Conservation (phyloP, 2,113 vertebrate genomes). For the Thermophis baileyi region DNA sequence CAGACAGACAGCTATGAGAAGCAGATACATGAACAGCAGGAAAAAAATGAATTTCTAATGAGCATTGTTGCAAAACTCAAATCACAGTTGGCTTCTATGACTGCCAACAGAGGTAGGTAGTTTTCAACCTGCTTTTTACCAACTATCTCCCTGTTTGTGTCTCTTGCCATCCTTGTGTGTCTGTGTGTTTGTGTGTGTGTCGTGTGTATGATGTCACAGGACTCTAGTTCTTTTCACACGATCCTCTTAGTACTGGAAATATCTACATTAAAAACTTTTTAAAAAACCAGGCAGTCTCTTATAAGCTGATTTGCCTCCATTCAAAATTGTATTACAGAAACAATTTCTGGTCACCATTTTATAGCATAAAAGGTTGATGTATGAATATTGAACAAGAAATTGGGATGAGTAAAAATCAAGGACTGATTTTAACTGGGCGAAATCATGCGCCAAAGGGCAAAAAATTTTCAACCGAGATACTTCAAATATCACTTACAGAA, state of each 20-base stretch:
- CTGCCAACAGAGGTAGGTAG: conserved; percentile 71
- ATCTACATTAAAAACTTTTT: not conserved
- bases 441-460: not conserved
- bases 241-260: not conserved
- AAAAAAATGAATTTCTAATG: conserved; percentile 87
- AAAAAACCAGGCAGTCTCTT: not conserved
- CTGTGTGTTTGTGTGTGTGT: not conserved
- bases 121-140: conserved; percentile 24
- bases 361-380: conserved; percentile 43
- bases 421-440: not conserved
- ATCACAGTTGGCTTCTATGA: conserved; percentile 69
- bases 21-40: conserved; percentile 83
- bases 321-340: conserved; percentile 45
- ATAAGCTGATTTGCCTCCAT: conserved; percentile 20
- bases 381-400: not conserved
- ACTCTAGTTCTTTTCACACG: not conserved
- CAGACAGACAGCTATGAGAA: conserved; percentile 89
- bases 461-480: not conserved
- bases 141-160: not conserved
- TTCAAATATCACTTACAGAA: not conserved
- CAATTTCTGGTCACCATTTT: conserved; percentile 38
- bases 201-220: not conserved
- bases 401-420: not conserved
- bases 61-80: conserved; percentile 79
- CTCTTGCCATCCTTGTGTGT: not conserved